Percentiles rank a stretch among this genome's conserved stretches.
phyloP scores from a whole-genome alignment of 1,140 invertebrate genomes.

The Euwallacea fornicatus region DNA sequence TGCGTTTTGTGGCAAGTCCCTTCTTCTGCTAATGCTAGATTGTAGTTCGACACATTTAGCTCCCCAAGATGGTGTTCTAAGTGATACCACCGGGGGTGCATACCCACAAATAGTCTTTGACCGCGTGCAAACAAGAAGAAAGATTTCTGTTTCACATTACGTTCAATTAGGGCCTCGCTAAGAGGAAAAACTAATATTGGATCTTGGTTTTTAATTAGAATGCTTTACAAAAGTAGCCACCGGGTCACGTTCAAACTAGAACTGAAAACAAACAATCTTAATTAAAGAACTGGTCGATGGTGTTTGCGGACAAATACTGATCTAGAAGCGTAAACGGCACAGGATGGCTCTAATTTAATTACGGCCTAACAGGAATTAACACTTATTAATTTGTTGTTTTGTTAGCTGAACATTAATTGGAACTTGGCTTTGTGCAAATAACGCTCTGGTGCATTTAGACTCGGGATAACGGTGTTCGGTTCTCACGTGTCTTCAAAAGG shows the following conservation, averaged over 20 bases:
- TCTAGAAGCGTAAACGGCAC: slow-evolving; percentile 20
- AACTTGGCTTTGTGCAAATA: not conserved
- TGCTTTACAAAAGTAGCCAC: slow-evolving; percentile 28
- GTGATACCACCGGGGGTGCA: too few relatives aligned
- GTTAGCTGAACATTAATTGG: slow-evolving; percentile 26
- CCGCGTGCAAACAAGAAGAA: not conserved
- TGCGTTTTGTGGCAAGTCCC: too few relatives aligned
- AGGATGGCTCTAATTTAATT: slow-evolving; percentile 35
- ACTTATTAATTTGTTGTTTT: slow-evolving; percentile 36
- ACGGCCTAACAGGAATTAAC: slow-evolving; percentile 30
- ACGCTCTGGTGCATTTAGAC: too few relatives aligned
- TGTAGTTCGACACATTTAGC: too few relatives aligned
- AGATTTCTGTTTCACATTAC: slow-evolving; percentile 24
- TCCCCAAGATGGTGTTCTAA: too few relatives aligned
- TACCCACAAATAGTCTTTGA: too few relatives aligned
- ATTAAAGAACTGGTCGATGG: slow-evolving; percentile 30
- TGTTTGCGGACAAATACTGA: slow-evolving; percentile 36
- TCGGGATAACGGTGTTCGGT: not conserved
- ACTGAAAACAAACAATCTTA: slow-evolving; percentile 38
- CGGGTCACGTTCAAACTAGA: slow-evolving; percentile 32
- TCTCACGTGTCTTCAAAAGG: not conserved
- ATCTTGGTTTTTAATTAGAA: slow-evolving; percentile 27
- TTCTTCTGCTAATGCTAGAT: too few relatives aligned
- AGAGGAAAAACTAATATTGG: slow-evolving; percentile 27
- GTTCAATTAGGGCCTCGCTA: slow-evolving; percentile 26